Base-by-base conservation (phyloP, 1,140 invertebrate genomes). In the Ruditapes philippinarum region DNA sequence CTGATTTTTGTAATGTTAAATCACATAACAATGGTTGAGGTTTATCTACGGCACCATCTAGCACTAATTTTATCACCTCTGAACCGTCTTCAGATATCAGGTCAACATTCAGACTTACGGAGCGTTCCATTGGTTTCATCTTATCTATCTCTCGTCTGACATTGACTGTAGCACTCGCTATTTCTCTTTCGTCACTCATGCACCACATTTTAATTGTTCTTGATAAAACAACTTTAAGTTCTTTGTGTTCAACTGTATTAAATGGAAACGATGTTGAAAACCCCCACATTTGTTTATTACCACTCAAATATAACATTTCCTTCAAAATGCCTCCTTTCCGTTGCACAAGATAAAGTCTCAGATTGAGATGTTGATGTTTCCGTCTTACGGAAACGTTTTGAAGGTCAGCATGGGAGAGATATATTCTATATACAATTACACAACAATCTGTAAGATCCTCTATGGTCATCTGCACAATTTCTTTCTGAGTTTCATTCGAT, bases 371-470 rank as follows among this genome's bases (percentile, higher is more conserved):
- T 1, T 51, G n/a, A 7, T 40, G 22, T 22, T 57, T 51, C 3
- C 17, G 31, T 78, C 28, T 31, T 19, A 40, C 9, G 25, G 70
- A 36, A 25, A 62, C 40, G 45, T 70, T 51, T 28, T 45, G 62
- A 1, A 86, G 19, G 5, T 76, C 65, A 14, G 45, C 83, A 28
- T 86, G 83, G 25, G 68, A 22, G 5, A 86, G 40, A 9, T 57
- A 70, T 38, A 86, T 49, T 54, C 38, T 76, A 31, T 86, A 86
- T 0, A 57, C 33, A 1, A 86, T 38, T n/a, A 76, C 83, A 51
- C 83, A 86, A 51, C 70, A 38, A 3, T 38, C 45, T 40, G n/a
- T 51, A 17, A 86, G 28, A 62, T 86, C 83, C 0, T 86, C 49
- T 0, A 54, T 17, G 3, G 83, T 86, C 83, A 86, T 60, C 19